These are phyloP conservation scores for Lordiphosa clarofinis DNA, from an alignment of 1,140 invertebrate genomes.

Conservation along the genomic window DNA sequence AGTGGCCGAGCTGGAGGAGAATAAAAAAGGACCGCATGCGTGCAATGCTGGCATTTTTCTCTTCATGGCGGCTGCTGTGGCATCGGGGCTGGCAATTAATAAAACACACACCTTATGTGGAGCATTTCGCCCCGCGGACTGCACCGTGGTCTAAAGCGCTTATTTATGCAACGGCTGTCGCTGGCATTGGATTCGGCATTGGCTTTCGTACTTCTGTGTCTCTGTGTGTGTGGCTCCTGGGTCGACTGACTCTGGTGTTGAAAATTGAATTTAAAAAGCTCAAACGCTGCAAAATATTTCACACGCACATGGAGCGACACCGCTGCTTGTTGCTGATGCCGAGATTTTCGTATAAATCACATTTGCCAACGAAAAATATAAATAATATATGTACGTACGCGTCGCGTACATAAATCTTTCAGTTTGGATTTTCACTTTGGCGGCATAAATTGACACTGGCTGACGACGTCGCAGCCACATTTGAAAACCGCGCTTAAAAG, in stretches of 20 bases:
- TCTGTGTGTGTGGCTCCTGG: slow-evolving; percentile 4
- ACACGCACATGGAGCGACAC: slow-evolving; percentile 37
- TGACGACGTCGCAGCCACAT: slow-evolving; percentile 49
- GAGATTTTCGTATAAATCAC: slow-evolving; percentile 72
- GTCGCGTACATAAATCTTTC: slow-evolving; percentile 68
- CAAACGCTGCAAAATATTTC: slow-evolving; percentile 69
- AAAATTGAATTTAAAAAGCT: slow-evolving; percentile 70
- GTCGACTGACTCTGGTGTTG: slow-evolving; percentile 9
- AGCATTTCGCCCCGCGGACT: slow-evolving; percentile 23
- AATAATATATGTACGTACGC: slow-evolving; percentile 32
- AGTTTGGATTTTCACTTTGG: slow-evolving; percentile 76
- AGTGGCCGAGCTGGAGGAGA: background rate
- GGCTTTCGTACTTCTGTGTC: slow-evolving; percentile 15
- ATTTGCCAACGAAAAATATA: slow-evolving; percentile 63
- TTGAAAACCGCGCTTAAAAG: slow-evolving; percentile 73
- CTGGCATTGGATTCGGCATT: slow-evolving; percentile 20
- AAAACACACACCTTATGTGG: slow-evolving; percentile 73
- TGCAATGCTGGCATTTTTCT: slow-evolving; percentile 68
- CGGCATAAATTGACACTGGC: slow-evolving; percentile 76
- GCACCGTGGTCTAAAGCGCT: slow-evolving; percentile 71
- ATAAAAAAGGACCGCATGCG: slow-evolving; percentile 54
- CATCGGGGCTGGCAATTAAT: slow-evolving; percentile 68
- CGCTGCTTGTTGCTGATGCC: slow-evolving; percentile 29
- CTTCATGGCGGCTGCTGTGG: slow-evolving; percentile 43
- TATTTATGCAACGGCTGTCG: slow-evolving; percentile 56